Evolutionary conservation across 1,140 invertebrate genomes (phyloP).

Genomic region (Drosophila elegans): DNA sequence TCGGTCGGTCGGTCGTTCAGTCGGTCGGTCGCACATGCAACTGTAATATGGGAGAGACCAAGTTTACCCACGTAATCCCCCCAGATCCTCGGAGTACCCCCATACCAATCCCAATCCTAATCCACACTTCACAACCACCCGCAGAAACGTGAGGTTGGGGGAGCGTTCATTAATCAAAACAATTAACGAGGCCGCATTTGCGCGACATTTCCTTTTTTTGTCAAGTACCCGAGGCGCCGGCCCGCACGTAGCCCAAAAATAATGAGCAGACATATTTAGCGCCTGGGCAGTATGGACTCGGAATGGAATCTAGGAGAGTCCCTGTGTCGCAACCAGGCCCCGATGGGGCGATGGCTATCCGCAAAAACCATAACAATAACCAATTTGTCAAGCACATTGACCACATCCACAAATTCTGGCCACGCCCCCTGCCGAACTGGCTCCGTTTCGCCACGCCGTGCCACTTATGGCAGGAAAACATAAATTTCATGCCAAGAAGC

Average conservation of each 20-base stretch:
- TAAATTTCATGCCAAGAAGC: constrained; percentile 76
- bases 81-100: constrained; percentile 1
- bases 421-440: constrained; percentile 25
- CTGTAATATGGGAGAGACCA: constrained; percentile 56
- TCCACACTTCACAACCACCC: not conserved
- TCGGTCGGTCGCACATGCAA: constrained; percentile 55
- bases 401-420: constrained; percentile 68
- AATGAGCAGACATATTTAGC: constrained; percentile 77
- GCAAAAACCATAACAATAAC: constrained; percentile 80
- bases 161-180: constrained; percentile 80
- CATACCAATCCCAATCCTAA: too few relatives aligned
- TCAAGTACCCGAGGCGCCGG: constrained; percentile 47
- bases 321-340: constrained; percentile 10
- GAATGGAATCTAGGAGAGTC: constrained; percentile 23
- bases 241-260: constrained; percentile 66
- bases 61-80: constrained; percentile 24
- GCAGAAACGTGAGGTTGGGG: constrained; percentile 70
- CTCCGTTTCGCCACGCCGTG: constrained; percentile 61
- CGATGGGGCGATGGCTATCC: constrained; percentile 9
- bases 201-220: constrained; percentile 75
- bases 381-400: constrained; percentile 81
- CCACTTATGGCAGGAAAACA: constrained; percentile 80
- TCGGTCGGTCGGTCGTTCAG: not conserved
- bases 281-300: constrained; percentile 48
- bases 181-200: constrained; percentile 82